A percentile compares a stretch with the other conserved stretches of the same genome.
Conservation (phyloP, 2,797 vertebrate species). For the Lacerta viridis region DNA sequence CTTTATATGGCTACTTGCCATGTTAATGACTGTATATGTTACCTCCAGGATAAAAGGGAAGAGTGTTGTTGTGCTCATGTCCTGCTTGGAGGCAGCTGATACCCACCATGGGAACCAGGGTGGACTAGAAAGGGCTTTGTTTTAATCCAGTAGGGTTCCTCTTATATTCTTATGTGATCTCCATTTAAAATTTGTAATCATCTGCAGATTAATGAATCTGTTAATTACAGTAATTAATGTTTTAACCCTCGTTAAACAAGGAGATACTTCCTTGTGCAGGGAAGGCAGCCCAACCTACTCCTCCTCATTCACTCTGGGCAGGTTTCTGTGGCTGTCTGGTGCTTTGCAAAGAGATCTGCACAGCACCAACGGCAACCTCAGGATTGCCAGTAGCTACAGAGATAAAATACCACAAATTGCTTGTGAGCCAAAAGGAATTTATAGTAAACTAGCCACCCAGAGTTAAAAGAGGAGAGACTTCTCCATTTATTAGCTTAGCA, state of each 20-base stretch:
- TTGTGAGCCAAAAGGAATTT: constrained; percentile 31
- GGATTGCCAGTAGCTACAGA: constrained; percentile 30
- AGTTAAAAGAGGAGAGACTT: neutral
- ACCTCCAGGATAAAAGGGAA: no score
- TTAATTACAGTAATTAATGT: constrained; percentile 37
- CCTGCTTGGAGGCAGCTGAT: neutral
- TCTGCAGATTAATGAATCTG: constrained; percentile 14
- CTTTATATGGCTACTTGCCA: no score
- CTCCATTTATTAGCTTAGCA: neutral
- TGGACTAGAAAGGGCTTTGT: neutral
- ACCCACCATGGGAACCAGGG: neutral
- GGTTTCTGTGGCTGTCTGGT: constrained; percentile 2
- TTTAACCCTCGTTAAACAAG: constrained; percentile 5
- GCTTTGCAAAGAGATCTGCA: neutral
- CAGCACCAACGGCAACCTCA: constrained; percentile 28
- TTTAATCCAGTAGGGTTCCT: neutral
- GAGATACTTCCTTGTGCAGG: neutral
- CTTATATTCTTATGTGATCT: neutral
- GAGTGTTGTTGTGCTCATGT: neutral
- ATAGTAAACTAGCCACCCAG: constrained; percentile 32
- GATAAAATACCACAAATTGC: constrained; percentile 43
- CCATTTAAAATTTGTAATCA: constrained; percentile 22
- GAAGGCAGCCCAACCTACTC: neutral
- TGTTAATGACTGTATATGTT: no score
- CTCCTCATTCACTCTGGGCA: constrained; percentile 14